A percentile compares a stretch with the other conserved stretches of the same genome.
Conservation (phyloP, 2,888 invertebrate genomes). For the Ommatoiulus sabulosus region DNA sequence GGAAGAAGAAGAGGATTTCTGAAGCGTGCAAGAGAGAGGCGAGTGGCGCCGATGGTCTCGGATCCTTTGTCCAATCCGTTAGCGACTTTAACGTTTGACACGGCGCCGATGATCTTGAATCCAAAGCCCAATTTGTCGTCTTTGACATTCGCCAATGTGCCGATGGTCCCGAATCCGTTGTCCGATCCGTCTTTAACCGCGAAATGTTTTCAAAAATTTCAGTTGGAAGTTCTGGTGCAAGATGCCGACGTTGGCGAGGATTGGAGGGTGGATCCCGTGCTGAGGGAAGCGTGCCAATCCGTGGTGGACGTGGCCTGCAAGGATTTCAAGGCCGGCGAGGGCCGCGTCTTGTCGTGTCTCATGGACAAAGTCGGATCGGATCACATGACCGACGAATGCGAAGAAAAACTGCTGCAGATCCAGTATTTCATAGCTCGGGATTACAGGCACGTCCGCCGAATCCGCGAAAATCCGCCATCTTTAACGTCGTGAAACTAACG, state of each 20-base stretch:
- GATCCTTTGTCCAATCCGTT: neutral
- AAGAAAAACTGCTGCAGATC: slow-evolving; percentile 90
- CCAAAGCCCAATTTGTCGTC: too few species aligned
- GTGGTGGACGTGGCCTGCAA: slow-evolving; percentile 84
- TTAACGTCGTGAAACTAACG: neutral
- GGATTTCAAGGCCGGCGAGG: slow-evolving; percentile 70
- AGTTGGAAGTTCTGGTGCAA: slow-evolving; percentile 84
- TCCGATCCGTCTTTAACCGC: too few species aligned
- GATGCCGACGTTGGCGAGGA: slow-evolving; percentile 94
- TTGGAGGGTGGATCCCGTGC: slow-evolving; percentile 92
- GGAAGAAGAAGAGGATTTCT: slow-evolving; percentile 76
- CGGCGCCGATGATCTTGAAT: neutral
- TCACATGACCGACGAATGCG: slow-evolving; percentile 89
- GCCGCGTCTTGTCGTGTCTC: slow-evolving; percentile 87
- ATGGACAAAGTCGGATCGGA: slow-evolving; percentile 90
- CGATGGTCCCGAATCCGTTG: too few species aligned
- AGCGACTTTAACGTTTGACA: neutral
- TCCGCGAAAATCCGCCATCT: neutral
- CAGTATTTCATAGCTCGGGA: slow-evolving; percentile 97
- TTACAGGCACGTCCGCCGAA: slow-evolving; percentile 73
- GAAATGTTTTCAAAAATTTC: slow-evolving; percentile 47
- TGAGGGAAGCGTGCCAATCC: slow-evolving; percentile 86
- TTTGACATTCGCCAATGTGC: too few species aligned
- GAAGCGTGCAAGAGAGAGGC: slow-evolving; percentile 74
- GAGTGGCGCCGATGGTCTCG: neutral